Evolutionary conservation across 1,140 invertebrate genomes (phyloP), one percentile per base, ranked within the genome.

Genomic region (Pseudomyrmex gracilis): DNA sequence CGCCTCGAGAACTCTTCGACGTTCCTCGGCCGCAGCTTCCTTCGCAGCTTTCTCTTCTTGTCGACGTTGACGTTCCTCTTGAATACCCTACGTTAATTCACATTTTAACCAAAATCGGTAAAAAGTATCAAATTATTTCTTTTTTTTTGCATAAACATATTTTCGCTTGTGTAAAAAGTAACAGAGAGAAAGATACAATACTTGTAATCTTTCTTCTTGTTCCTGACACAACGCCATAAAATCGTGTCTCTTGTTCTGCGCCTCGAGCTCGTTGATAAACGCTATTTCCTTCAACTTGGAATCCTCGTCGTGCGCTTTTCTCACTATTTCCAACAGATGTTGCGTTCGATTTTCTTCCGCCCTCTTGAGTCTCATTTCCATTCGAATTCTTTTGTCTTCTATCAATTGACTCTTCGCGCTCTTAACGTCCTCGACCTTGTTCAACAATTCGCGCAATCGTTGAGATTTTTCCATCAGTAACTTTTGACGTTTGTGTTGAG

Each of bases 271-370:
- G 93, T 99, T 99, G 73, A 99, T 99, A 93, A 99, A 99, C 45
- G 98, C 98, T 83, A 99, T 99, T 95, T 99, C 99, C 89, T 98
- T 98, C 0, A 98, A 95, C 94, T 99, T 99, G 60, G 98, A 98
- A 87, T 99, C 98, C 93, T 99, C 99, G 90, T 99, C 99, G 89
- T 99, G 98, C 2, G 99, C 99, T 93, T 99, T 99, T 76, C 97
- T 96, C 1, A 99, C 97, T 86, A 99, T 98, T 83, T 97, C 97
- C 90, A 97, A 94, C 43, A 98, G 92, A 92, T 97, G 95, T 87
- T 97, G 95, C 71, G 97, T 97, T 22, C 99, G 95, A 91, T 99
- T 99, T 90, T 99, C 98, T 73, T 98, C 98, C 0, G 99, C 99
- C 85, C 97, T 96, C 90, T 98, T 97, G 71, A 99, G 94, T 88